Percentiles rank a stretch among this genome's conserved stretches.
These are phyloP conservation scores for Hemithea aestivaria DNA, from an alignment of 2,888 invertebrate genomes.

Conservation along the genomic window DNA sequence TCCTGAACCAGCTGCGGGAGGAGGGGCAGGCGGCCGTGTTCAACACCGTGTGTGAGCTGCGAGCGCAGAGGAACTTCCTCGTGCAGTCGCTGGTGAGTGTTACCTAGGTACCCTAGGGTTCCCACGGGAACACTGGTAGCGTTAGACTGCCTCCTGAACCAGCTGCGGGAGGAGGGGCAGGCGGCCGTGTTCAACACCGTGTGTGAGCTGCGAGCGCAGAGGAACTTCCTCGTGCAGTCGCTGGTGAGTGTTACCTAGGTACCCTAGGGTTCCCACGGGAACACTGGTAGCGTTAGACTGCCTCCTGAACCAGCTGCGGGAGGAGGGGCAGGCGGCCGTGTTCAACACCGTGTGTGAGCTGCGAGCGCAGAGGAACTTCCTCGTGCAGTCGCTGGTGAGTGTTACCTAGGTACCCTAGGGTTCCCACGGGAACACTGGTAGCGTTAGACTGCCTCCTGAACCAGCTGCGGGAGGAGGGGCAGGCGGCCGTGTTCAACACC, in stretches of 20 bases:
- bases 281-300: constrained; percentile 96
- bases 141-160: constrained; percentile 92
- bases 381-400: constrained; percentile 88
- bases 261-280: constrained; percentile 95
- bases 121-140: constrained; percentile 96
- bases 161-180: constrained; percentile 88
- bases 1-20: constrained; percentile 90
- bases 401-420: constrained; percentile 61
- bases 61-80: constrained; percentile 94
- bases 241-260: constrained; percentile 40
- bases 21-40: constrained; percentile 93
- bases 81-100: constrained; percentile 87
- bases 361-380: constrained; percentile 93
- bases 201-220: constrained; percentile 91
- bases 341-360: constrained; percentile 95
- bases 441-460: constrained; percentile 94
- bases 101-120: constrained; percentile 76
- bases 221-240: constrained; percentile 96
- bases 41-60: constrained; percentile 92
- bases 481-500: constrained; percentile 93
- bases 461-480: constrained; percentile 89
- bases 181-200: constrained; percentile 95
- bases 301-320: constrained; percentile 89
- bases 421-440: constrained; percentile 95
- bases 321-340: constrained; percentile 90